Conservation (phyloP, 2,797 vertebrate species). For the Lemur catta region DNA sequence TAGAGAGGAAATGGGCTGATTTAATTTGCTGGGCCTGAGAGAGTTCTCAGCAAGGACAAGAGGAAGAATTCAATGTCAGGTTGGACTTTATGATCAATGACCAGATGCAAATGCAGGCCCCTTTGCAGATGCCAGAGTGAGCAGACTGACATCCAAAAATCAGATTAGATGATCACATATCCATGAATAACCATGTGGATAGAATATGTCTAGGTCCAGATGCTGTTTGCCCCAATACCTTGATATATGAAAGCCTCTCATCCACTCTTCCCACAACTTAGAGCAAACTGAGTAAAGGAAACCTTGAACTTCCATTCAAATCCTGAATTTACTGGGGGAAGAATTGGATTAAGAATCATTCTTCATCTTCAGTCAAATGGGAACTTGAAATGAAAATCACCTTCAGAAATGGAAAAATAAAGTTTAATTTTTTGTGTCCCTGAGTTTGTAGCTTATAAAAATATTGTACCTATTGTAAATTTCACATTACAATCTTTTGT, state of each 20-base stretch:
- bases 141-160: neutral
- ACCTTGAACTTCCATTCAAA: neutral
- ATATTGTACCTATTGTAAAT: neutral
- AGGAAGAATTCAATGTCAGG: neutral
- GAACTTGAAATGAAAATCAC: neutral
- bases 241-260: neutral
- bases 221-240: neutral
- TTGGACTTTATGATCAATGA: neutral
- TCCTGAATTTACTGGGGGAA: neutral
- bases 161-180: neutral
- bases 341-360: neutral
- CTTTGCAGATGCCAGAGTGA: neutral
- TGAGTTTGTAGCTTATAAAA: constrained; percentile 1
- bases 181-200: neutral
- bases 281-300: neutral
- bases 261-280: neutral
- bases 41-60: neutral
- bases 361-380: neutral
- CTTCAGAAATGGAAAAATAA: neutral
- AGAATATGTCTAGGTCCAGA: neutral
- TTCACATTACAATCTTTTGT: neutral
- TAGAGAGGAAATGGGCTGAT: neutral
- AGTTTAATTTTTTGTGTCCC: neutral
- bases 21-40: neutral
- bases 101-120: neutral